Conservation (phyloP, 2,888 invertebrate genomes). For the Dione juno region DNA sequence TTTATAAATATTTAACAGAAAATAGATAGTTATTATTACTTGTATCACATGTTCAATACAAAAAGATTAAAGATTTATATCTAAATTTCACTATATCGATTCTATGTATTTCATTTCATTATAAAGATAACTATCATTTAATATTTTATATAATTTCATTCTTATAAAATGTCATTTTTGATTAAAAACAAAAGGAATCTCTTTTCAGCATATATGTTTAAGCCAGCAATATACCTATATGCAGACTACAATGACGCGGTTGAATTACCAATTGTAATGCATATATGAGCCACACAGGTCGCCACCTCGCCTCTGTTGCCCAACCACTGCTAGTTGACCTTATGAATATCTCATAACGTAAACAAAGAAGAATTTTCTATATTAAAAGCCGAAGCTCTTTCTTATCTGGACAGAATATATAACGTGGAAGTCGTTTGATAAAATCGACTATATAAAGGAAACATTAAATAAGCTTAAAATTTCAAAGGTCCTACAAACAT, state of each 20-base stretch:
- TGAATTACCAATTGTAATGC: constrained; percentile 79
- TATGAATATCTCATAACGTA: constrained; percentile 46
- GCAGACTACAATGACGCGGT: constrained; percentile 58
- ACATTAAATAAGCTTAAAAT: constrained; percentile 69
- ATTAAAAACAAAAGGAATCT: constrained; percentile 6
- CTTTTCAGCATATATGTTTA: constrained; percentile 2
- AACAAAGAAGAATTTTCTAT: constrained; percentile 43
- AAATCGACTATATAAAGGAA: constrained; percentile 56
- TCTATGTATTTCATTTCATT: neutral
- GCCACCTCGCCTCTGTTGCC: constrained; percentile 60
- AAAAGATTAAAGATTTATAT: neutral
- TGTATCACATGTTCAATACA: neutral
- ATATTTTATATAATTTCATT: neutral
- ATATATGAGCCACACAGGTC: constrained; percentile 73
- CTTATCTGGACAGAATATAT: constrained; percentile 54
- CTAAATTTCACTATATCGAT: neutral
- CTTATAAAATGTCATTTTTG: neutral
- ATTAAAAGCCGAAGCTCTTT: constrained; percentile 50
- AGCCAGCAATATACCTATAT: constrained; percentile 41
- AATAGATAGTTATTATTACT: neutral
- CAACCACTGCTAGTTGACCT: constrained; percentile 58
- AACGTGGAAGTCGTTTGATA: constrained; percentile 45
- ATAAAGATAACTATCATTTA: neutral
- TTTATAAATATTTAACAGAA: neutral
- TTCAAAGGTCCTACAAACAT: constrained; percentile 54